Percentiles rank a stretch among this genome's conserved stretches.
phyloP scores from a whole-genome alignment of 30 jellyfish, hydroid and myxozoan species.

The Chrysaora quinquecirrha region DNA sequence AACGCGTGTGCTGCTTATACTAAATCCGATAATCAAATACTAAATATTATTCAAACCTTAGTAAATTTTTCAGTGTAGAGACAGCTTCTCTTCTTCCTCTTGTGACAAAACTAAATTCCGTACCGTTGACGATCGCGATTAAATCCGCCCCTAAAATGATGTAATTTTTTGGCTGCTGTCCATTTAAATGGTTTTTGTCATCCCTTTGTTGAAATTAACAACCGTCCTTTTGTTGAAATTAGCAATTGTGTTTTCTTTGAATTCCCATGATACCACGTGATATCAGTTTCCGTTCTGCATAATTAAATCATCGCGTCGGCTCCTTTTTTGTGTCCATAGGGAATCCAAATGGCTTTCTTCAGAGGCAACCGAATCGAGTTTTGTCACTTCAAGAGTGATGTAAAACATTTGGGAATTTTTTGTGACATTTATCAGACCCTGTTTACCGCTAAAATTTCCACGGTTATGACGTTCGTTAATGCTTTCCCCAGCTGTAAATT shows the following conservation, averaged over 20 bases:
- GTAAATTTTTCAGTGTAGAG: too few species aligned
- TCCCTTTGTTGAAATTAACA: neutral
- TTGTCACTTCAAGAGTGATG: neutral
- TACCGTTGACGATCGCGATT: neutral
- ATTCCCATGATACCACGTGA: neutral
- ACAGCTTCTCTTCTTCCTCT: too few species aligned
- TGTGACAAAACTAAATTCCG: neutral
- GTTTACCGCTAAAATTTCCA: neutral
- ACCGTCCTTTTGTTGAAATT: conserved; percentile 2
- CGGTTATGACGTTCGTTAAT: too few species aligned
- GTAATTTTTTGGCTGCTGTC: neutral
- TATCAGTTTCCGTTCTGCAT: conserved; percentile 37
- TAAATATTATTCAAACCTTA: too few species aligned
- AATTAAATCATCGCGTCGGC: conserved; percentile 6
- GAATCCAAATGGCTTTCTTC: neutral
- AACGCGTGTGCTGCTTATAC: neutral
- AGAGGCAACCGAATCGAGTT: neutral
- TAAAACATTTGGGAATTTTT: neutral
- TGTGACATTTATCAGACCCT: neutral
- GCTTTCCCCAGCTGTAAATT: too few species aligned
- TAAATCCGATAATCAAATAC: neutral
- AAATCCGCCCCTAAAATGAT: neutral
- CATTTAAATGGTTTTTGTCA: neutral
- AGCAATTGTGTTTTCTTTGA: neutral
- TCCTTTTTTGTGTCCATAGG: neutral